Conservation (phyloP, 2,888 invertebrate genomes). For the Stramonita haemastoma region DNA sequence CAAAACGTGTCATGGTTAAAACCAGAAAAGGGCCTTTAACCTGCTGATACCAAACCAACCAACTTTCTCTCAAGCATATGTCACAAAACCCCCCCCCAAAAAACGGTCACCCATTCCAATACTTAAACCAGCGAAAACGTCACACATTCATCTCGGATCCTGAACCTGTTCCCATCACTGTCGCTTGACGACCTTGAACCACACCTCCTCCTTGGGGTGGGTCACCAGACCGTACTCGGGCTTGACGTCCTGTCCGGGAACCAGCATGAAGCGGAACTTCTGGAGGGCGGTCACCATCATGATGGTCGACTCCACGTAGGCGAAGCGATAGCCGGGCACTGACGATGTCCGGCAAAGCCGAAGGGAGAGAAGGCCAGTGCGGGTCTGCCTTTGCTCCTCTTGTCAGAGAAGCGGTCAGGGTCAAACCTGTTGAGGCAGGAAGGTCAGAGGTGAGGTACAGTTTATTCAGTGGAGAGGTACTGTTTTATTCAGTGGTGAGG, state of each 20-base stretch:
- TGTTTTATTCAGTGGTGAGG: no score
- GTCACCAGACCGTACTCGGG: slow-evolving; percentile 75
- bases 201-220: slow-evolving; percentile 75
- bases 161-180: neutral
- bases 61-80: neutral
- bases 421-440: slow-evolving; percentile 69
- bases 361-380: slow-evolving; percentile 74
- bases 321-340: slow-evolving; percentile 70
- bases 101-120: neutral
- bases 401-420: slow-evolving; percentile 71
- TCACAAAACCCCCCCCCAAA: neutral
- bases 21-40: neutral
- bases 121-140: neutral
- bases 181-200: slow-evolving; percentile 70
- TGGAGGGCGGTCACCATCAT: slow-evolving; percentile 67
- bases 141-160: neutral
- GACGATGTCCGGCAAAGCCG: slow-evolving; percentile 76
- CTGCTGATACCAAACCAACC: neutral
- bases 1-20: neutral
- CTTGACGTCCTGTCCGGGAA: slow-evolving; percentile 73
- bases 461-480: no score
- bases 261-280: slow-evolving; percentile 70
- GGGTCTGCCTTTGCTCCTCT: slow-evolving; percentile 60
- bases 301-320: slow-evolving; percentile 67
- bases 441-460: neutral